Evolutionary conservation across 2,113 vertebrate genomes (phyloP).

Genomic region (Bettongia penicillata): DNA sequence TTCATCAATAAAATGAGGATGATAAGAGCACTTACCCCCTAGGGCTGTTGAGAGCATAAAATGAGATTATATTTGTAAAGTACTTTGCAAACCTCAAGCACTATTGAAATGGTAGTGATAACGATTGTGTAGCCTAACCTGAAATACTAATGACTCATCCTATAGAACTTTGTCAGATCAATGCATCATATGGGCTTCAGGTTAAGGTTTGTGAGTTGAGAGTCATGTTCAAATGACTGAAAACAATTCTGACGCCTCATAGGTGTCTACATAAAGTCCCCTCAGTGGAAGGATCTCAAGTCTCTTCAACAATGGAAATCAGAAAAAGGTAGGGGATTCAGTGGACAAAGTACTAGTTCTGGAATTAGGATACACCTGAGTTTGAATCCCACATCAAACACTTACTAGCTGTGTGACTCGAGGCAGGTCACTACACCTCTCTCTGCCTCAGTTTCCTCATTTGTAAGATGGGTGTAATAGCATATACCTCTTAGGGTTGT

Average conservation of each 20-base stretch:
- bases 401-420: not conserved
- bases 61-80: not conserved
- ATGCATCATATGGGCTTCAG: not conserved
- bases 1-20: not conserved
- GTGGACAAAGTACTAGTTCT: not conserved
- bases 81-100: not conserved
- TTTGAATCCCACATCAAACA: not conserved
- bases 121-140: not conserved
- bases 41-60: not conserved
- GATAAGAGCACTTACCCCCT: not conserved
- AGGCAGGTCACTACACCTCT: not conserved
- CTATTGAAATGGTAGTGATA: not conserved
- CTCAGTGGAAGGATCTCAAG: not conserved
- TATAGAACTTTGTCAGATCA: not conserved
- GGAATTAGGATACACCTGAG: not conserved
- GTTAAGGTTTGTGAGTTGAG: not conserved
- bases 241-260: not conserved
- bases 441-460: not conserved
- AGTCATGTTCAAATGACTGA: not conserved
- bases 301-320: not conserved
- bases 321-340: not conserved
- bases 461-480: not conserved
- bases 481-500: not conserved
- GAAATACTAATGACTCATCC: not conserved
- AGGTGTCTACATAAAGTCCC: not conserved